A percentile compares a stretch with the other conserved stretches of the same genome.
Conservation (phyloP, 1,140 invertebrate species). For the Bilobella aurantiaca region DNA sequence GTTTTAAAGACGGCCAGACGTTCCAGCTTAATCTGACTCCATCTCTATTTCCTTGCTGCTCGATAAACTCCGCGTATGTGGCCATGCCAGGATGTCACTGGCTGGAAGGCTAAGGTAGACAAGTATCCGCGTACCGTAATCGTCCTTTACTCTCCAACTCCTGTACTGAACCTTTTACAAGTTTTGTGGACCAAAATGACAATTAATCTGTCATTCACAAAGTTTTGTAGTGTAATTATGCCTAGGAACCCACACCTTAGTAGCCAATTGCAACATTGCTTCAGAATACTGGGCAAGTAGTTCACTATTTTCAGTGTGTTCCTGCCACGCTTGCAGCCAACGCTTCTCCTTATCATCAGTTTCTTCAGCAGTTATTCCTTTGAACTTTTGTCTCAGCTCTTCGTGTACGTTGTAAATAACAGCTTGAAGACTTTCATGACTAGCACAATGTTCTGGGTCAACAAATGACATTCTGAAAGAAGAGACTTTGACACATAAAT, state of each 20-base stretch:
- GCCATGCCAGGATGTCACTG: conserved; percentile 13
- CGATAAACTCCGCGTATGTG: conserved; percentile 86
- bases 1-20: conserved; percentile 89
- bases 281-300: conserved; percentile 16
- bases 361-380: neutral
- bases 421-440: too few species aligned
- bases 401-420: too few species aligned
- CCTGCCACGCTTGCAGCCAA: conserved; percentile 13
- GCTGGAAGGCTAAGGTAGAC: too few species aligned
- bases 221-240: neutral
- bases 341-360: neutral
- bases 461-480: too few species aligned
- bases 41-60: conserved; percentile 95
- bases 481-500: too few species aligned
- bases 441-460: too few species aligned
- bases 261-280: conserved; percentile 27
- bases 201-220: too few species aligned
- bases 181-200: too few species aligned
- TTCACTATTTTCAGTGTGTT: conserved; percentile 12
- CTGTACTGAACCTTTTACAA: too few species aligned
- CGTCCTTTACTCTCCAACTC: neutral
- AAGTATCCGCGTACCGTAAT: neutral
- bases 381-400: neutral
- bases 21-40: conserved; percentile 97
- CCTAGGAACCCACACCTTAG: conserved; percentile 20